Evolutionary conservation across 1,140 invertebrate species (phyloP).

Genomic region (Bathynomus jamesi): DNA sequence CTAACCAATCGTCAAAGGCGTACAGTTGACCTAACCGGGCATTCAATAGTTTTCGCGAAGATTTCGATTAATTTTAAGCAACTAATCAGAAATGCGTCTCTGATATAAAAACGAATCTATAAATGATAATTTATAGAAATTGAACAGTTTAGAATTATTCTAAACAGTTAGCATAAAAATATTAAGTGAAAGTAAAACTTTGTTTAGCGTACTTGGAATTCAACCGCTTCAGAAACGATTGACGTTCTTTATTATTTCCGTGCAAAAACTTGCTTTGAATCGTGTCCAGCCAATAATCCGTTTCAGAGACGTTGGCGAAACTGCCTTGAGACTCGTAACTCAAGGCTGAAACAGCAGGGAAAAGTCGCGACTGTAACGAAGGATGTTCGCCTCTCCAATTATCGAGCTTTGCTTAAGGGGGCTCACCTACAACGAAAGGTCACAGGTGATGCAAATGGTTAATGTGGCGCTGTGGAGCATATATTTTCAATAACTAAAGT

Average conservation of each 20-base stretch:
- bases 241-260: conserved; percentile 48
- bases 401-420: conserved; percentile 46
- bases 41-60: too few species aligned
- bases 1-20: too few species aligned
- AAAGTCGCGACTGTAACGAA: conserved; percentile 49
- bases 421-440: conserved; percentile 44
- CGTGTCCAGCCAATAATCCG: conserved; percentile 54
- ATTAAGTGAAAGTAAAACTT: not conserved
- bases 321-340: conserved; percentile 41
- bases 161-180: not conserved
- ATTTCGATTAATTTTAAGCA: too few species aligned
- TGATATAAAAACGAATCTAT: too few species aligned
- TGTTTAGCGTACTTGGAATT: conserved; percentile 41
- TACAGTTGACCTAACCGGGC: too few species aligned
- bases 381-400: conserved; percentile 52
- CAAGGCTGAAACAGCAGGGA: conserved; percentile 42
- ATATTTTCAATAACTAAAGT: too few species aligned
- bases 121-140: too few species aligned
- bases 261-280: conserved; percentile 47
- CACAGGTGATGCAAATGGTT: conserved; percentile 51
- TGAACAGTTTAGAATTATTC: too few species aligned
- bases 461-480: conserved; percentile 12
- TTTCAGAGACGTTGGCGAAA: conserved; percentile 43
- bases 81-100: too few species aligned
- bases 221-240: conserved; percentile 46